These are phyloP conservation scores for Axis porcinus DNA, from an alignment of 2,113 vertebrate species.

Conservation along the genomic window DNA sequence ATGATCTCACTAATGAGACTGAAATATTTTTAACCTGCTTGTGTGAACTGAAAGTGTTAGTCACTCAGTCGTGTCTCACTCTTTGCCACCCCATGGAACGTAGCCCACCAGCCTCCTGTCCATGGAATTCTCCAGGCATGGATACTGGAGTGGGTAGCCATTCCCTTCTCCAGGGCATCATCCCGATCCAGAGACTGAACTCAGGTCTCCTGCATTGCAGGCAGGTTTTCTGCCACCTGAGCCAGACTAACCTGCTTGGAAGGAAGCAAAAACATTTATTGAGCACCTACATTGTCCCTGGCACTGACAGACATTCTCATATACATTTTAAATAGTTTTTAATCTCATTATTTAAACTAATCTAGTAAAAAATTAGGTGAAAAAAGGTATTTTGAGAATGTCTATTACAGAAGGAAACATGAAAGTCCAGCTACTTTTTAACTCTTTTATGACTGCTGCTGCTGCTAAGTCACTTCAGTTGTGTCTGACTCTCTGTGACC, in stretches of 20 bases:
- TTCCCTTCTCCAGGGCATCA: background rate
- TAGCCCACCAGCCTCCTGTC: background rate
- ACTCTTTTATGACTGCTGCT: background rate
- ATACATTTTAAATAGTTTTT: background rate
- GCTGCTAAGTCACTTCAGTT: no score
- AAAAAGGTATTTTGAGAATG: background rate
- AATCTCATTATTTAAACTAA: background rate
- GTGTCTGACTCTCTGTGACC: no score
- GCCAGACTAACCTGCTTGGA: background rate
- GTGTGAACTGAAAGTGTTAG: background rate
- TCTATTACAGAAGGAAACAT: background rate
- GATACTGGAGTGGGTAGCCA: background rate
- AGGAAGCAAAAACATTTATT: conserved; percentile 13
- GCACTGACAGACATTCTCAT: background rate
- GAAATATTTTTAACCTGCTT: background rate
- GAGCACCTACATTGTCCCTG: background rate
- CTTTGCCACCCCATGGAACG: background rate
- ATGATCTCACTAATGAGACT: background rate
- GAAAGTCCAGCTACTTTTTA: background rate
- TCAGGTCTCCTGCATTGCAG: background rate
- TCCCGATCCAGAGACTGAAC: background rate
- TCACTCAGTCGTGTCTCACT: background rate
- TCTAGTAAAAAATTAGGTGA: background rate
- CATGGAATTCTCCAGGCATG: background rate
- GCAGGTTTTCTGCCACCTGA: background rate